Conservation (phyloP, 2,113 vertebrate species). For the Aplodontia rufa region DNA sequence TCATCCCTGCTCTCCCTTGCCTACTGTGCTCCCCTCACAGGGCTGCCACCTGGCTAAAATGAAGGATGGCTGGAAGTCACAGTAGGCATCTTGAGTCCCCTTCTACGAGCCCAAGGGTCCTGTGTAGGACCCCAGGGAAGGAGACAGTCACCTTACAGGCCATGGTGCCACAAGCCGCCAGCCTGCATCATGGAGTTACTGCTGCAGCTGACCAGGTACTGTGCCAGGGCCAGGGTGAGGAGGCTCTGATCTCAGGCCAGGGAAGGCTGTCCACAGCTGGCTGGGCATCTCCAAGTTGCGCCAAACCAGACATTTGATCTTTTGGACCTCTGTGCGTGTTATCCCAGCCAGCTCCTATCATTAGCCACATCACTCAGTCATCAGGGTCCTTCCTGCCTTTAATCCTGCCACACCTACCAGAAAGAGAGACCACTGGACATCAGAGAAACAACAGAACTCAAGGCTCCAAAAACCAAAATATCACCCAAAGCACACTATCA, state of each 20-base stretch:
- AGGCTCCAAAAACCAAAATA: not conserved
- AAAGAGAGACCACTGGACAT: not conserved
- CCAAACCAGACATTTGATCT: slow-evolving; percentile 49
- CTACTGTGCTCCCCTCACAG: not conserved
- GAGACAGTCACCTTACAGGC: not conserved
- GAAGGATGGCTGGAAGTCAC: not conserved
- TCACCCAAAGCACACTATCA: not conserved
- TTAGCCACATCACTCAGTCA: slow-evolving; percentile 1
- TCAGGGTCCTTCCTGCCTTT: not conserved
- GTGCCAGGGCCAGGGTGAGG: not conserved
- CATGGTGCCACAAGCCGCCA: not conserved
- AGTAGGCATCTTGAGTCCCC: not conserved
- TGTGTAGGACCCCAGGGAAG: not conserved
- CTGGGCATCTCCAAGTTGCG: not conserved
- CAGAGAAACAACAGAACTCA: not conserved
- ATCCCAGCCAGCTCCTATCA: slow-evolving; percentile 6
- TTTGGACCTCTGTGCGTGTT: not conserved
- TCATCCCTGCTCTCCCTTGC: not conserved
- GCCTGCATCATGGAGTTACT: not conserved
- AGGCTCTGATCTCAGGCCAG: not conserved
- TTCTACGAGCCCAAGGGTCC: not conserved
- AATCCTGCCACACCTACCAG: not conserved
- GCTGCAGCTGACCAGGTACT: not conserved
- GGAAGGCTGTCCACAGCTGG: slow-evolving; percentile 36
- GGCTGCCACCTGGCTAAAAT: not conserved